Evolutionary conservation across 2,797 vertebrate genomes (phyloP).

Genomic region (Amphiprion clarkii): DNA sequence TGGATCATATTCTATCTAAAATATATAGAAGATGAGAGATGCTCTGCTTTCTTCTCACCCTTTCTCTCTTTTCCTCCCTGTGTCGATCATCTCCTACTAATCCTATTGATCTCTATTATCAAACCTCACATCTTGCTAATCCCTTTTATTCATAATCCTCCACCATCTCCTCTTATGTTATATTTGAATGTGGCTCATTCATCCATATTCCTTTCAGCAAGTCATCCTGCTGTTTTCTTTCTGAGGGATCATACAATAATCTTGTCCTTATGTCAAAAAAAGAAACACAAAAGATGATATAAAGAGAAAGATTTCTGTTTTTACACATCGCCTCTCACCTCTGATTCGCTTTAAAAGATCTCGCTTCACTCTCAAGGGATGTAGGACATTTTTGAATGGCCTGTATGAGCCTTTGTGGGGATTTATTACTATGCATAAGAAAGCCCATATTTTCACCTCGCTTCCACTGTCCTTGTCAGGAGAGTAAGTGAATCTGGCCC

Average conservation of each 20-base stretch:
- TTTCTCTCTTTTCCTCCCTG: neutral
- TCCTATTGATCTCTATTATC: slow-evolving; percentile 45
- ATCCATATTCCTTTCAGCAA: neutral
- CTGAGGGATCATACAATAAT: slow-evolving; percentile 43
- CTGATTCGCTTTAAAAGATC: neutral
- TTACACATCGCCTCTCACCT: neutral
- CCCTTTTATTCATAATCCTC: slow-evolving; percentile 45
- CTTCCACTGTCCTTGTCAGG: slow-evolving; percentile 16
- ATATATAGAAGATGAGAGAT: neutral
- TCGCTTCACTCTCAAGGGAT: slow-evolving; percentile 1
- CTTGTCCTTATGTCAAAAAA: slow-evolving; percentile 19
- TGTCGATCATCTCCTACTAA: slow-evolving; percentile 27
- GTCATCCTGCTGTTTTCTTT: slow-evolving; percentile 37
- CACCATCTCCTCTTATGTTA: slow-evolving; percentile 17
- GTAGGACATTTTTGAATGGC: slow-evolving; percentile 13
- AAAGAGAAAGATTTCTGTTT: slow-evolving; percentile 9
- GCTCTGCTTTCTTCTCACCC: neutral
- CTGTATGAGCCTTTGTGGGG: neutral
- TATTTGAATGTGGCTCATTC: slow-evolving; percentile 33
- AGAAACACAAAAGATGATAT: slow-evolving; percentile 9
- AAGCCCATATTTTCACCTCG: slow-evolving; percentile 34
- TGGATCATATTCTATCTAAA: too few species aligned
- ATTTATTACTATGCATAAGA: neutral
- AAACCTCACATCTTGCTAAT: slow-evolving; percentile 17
- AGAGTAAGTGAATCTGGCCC: slow-evolving; percentile 36